Conservation (phyloP, 2,888 invertebrate genomes). For the Nephrotoma guestfalica region DNA sequence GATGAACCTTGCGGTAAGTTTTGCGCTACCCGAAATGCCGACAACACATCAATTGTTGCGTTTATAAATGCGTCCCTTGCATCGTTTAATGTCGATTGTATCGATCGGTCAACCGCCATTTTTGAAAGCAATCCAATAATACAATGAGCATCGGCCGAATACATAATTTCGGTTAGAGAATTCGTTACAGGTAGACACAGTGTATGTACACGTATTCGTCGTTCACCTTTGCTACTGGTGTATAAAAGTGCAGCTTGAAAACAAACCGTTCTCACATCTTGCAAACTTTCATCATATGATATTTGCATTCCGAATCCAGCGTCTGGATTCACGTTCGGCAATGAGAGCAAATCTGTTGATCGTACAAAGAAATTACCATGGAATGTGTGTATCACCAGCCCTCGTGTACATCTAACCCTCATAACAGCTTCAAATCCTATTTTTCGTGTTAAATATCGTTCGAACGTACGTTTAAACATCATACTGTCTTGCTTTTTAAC, state of each 20-base stretch:
- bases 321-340: slow-evolving; percentile 97
- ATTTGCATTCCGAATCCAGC: slow-evolving; percentile 93
- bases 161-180: slow-evolving; percentile 71
- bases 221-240: slow-evolving; percentile 88
- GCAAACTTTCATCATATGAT: slow-evolving; percentile 79
- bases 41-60: slow-evolving; percentile 79
- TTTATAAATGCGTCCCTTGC: slow-evolving; percentile 94
- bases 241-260: slow-evolving; percentile 97
- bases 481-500: slow-evolving; percentile 55
- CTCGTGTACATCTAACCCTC: slow-evolving; percentile 87
- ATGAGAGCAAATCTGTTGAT: slow-evolving; percentile 86
- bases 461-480: slow-evolving; percentile 59
- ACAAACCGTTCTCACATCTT: slow-evolving; percentile 80
- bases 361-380: slow-evolving; percentile 99
- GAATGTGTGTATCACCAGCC: slow-evolving; percentile 92
- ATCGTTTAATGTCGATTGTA: slow-evolving; percentile 73
- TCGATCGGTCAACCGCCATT: slow-evolving; percentile 93
- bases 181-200: slow-evolving; percentile 82
- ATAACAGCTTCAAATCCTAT: slow-evolving; percentile 99
- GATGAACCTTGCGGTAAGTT: slow-evolving; percentile 40
- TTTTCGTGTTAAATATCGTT: slow-evolving; percentile 86
- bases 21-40: slow-evolving; percentile 52
- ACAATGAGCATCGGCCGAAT: slow-evolving; percentile 85
- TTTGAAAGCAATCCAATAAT: slow-evolving; percentile 85
- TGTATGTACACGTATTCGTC: slow-evolving; percentile 95